Evolutionary conservation across 2,797 vertebrate genomes (phyloP).

Genomic region (Lepus townsendii): DNA sequence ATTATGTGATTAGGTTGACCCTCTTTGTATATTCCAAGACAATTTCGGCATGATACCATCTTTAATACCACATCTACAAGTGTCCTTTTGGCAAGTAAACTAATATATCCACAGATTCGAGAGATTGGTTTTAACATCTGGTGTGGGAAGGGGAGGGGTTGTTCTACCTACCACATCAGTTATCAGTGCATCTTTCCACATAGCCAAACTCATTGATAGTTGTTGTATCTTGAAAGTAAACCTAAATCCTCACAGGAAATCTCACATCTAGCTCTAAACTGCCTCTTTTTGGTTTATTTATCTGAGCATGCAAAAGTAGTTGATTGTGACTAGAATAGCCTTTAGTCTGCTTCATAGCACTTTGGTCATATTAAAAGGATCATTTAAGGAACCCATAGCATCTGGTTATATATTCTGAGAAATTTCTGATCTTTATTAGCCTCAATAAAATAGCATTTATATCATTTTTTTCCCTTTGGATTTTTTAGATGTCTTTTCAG

Average conservation of each 20-base stretch:
- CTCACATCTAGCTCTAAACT: not conserved
- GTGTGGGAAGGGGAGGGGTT: not conserved
- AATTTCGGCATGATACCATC: not conserved
- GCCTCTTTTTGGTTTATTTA: not conserved
- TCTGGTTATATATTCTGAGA: constrained; percentile 30
- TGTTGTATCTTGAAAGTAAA: not conserved
- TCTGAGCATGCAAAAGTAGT: not conserved
- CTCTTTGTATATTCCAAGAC: not conserved
- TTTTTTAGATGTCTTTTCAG: too few relatives aligned
- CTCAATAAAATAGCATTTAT: not conserved
- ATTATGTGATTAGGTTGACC: not conserved
- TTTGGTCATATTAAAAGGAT: constrained; percentile 10
- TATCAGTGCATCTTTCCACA: not conserved
- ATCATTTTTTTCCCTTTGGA: not conserved
- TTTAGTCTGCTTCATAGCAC: not conserved
- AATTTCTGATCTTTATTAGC: not conserved
- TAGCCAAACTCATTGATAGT: not conserved
- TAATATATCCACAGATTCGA: not conserved
- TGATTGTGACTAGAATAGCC: not conserved
- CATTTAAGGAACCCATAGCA: not conserved
- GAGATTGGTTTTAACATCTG: not conserved
- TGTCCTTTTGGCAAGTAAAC: not conserved
- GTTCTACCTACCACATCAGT: not conserved
- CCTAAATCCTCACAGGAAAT: not conserved
- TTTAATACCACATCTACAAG: not conserved